Percentiles rank a stretch among this genome's conserved stretches.
Evolutionary conservation across 2,113 vertebrate genomes (phyloP).

Genomic region (Sapayoa aenigma): DNA sequence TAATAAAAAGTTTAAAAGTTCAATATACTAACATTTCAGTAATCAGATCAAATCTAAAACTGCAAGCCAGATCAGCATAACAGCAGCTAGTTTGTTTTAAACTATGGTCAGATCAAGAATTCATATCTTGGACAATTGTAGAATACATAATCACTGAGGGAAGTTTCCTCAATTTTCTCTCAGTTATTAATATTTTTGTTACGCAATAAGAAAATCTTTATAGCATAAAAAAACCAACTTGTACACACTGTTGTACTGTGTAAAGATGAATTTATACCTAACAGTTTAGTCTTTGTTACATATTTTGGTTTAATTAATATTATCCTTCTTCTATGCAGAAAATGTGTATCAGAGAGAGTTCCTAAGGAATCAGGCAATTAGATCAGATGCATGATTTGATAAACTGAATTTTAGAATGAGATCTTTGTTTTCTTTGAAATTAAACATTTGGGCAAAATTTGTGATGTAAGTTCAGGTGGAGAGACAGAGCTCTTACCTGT

Average conservation of each 20-base stretch:
- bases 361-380: background rate
- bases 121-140: background rate
- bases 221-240: background rate
- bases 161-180: background rate
- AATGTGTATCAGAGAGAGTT: background rate
- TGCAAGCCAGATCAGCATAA: background rate
- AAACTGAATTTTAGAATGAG: background rate
- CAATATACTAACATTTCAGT: background rate
- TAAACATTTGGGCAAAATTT: background rate
- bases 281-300: background rate
- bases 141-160: background rate
- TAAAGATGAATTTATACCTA: background rate
- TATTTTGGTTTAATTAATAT: background rate
- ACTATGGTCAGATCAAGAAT: background rate
- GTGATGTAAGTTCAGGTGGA: rapidly evolving
- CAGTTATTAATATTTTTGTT: background rate
- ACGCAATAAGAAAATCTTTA: background rate
- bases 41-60: background rate
- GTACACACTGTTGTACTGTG: background rate
- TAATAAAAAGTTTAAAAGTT: background rate
- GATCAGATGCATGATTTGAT: background rate
- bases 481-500: background rate
- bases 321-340: background rate
- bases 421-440: background rate
- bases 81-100: background rate